Conservation (phyloP, 1,140 invertebrate species). For the Psix sp. region DNA sequence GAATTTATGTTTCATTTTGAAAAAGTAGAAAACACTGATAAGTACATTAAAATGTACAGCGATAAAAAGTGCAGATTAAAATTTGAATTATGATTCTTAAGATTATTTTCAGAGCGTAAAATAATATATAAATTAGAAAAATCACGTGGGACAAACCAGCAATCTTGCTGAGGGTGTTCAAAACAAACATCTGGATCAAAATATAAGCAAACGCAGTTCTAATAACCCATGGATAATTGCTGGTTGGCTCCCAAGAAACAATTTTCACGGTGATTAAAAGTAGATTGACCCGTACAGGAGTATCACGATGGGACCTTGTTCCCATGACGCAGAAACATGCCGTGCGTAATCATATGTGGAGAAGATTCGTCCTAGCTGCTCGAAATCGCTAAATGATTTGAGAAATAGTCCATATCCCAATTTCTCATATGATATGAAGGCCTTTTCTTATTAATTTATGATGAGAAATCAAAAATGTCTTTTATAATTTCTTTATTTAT, state of each 20-base stretch:
- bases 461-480: too few relatives aligned
- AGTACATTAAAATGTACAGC: conserved; percentile 31
- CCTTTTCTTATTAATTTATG: too few relatives aligned
- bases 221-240: conserved; percentile 70
- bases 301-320: conserved; percentile 57
- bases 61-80: conserved; percentile 34
- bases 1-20: conserved; percentile 22
- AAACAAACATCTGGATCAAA: conserved; percentile 59
- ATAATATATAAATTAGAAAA: conserved; percentile 49
- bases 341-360: conserved; percentile 72
- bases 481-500: too few relatives aligned
- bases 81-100: conserved; percentile 36
- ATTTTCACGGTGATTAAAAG: conserved; percentile 76
- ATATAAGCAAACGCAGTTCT: conserved; percentile 47
- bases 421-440: conserved; percentile 35
- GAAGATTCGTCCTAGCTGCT: conserved; percentile 65
- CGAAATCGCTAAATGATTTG: conserved; percentile 73
- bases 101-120: too few relatives aligned
- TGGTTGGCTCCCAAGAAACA: conserved; percentile 57
- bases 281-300: conserved; percentile 60
- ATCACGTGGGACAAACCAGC: conserved; percentile 29
- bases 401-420: conserved; percentile 59
- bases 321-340: conserved; percentile 74
- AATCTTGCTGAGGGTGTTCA: conserved; percentile 15
- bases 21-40: conserved; percentile 35